Base-by-base conservation (phyloP, 2,797 vertebrate species). In the Neoniphon sammara region DNA sequence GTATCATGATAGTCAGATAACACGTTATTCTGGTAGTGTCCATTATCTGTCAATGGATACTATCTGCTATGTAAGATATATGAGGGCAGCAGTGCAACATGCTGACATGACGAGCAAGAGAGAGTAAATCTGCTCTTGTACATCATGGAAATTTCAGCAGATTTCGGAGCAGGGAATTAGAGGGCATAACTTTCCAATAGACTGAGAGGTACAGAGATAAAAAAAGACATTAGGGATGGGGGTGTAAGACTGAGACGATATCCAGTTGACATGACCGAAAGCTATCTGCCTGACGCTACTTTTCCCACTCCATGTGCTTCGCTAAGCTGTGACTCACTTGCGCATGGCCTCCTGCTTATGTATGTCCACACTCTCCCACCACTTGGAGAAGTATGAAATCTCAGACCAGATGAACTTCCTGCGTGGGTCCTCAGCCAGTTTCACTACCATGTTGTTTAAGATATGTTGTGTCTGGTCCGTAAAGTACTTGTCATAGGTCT, bases 401-500 rank as follows among this genome's bases (percentile, higher is more conserved):
- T 99, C 98, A 0, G 97, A 97, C 98, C 96, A 99, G 89, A 99
- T 97, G 88, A 99, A 99, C 86, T 97, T 97, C 67, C 97, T 94
- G 42, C 96, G 96, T 0, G 97, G 92, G 91, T 99, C 97, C 87
- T 99, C 97, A 3, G 96, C 92, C 88, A 99, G 92, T 91, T 99
- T 99, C 80, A 96, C 91, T 76, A 98, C 93, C 96, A 99, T 97
- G 94, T 97, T 98, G 92, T 99, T 98, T 53, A 99, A 93, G 91
- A 99, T 99, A 88, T 99, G 98, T 79, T 99, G 97, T 0, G 97
- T 99, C 93, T 99, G 98, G 91, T 99, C 98, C 0, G 91, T 92
- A 92, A 96, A 99, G 91, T 99, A 99, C 91, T 99, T 99, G 89
- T 99, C 98, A 30, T 98, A 99, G 10, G 98, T 99, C 93, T 99